phyloP scores from a whole-genome alignment of 2,797 vertebrate genomes.

The Notamacropus eugenii region DNA sequence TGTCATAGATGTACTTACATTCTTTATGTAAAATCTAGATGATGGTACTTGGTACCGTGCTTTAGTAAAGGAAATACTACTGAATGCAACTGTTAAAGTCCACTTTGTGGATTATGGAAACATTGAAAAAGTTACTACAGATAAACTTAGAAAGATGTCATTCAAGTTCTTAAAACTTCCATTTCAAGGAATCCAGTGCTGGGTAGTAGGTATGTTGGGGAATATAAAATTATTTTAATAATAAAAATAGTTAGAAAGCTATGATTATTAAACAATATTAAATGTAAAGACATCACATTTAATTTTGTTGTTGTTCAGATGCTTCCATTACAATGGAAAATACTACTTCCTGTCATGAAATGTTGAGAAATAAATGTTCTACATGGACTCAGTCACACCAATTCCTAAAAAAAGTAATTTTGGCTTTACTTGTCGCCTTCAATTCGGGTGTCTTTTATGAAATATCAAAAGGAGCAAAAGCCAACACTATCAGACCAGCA shows the following conservation, averaged over 20 bases:
- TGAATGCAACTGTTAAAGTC: conserved; percentile 81
- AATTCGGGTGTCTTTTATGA: conserved; percentile 87
- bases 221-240: conserved; percentile 21
- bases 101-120: conserved; percentile 93
- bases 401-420: not conserved
- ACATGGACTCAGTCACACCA: not conserved
- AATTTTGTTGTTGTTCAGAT: not conserved
- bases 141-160: conserved; percentile 86
- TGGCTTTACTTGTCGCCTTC: too few relatives aligned
- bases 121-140: conserved; percentile 83
- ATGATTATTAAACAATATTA: not conserved
- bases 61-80: conserved; percentile 84
- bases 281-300: not conserved
- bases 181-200: conserved; percentile 92
- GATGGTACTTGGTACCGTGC: conserved; percentile 91
- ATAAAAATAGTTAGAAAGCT: not conserved
- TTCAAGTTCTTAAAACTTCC: conserved; percentile 87
- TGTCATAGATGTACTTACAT: not conserved
- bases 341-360: not conserved
- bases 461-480: conserved; percentile 88
- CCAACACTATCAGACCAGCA: conserved; percentile 97
- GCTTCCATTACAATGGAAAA: conserved; percentile 4
- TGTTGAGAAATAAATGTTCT: not conserved
- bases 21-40: conserved; percentile 78
- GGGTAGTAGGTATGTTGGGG: conserved; percentile 89